Percentiles rank a stretch among this genome's conserved stretches.
Conservation (phyloP, 2,888 invertebrate species). For the Bursaphelenchus okinawaensis region DNA sequence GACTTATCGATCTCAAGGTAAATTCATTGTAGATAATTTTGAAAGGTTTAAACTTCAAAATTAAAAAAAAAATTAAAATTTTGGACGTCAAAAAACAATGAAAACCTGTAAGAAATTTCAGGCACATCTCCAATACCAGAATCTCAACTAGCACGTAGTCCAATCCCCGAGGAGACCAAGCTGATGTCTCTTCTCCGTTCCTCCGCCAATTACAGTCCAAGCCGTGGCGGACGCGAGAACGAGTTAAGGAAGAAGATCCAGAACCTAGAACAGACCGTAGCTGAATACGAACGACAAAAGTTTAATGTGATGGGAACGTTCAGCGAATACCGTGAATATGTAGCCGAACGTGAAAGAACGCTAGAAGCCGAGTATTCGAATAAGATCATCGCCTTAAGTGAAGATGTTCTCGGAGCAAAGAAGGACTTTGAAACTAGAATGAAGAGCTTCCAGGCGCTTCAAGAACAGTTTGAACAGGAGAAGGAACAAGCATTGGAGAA, state of each 20-base stretch:
- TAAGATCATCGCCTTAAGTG: slow-evolving; percentile 60
- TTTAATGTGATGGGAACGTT: slow-evolving; percentile 58
- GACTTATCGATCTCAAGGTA: not conserved
- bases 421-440: slow-evolving; percentile 60
- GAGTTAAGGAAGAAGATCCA: slow-evolving; percentile 56
- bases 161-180: slow-evolving; percentile 26
- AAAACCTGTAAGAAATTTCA: slow-evolving; percentile 25
- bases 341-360: slow-evolving; percentile 56
- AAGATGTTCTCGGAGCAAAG: slow-evolving; percentile 59
- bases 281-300: slow-evolving; percentile 57
- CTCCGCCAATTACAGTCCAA: slow-evolving; percentile 33
- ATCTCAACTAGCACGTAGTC: slow-evolving; percentile 14
- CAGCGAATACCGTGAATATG: slow-evolving; percentile 55
- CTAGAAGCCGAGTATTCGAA: slow-evolving; percentile 57
- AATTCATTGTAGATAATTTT: not conserved
- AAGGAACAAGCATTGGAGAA: slow-evolving; percentile 57
- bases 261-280: slow-evolving; percentile 56
- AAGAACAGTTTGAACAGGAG: slow-evolving; percentile 57
- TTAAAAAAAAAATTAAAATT: too few species aligned
- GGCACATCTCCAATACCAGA: slow-evolving; percentile 27
- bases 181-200: slow-evolving; percentile 34
- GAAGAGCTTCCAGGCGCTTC: slow-evolving; percentile 60
- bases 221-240: slow-evolving; percentile 39
- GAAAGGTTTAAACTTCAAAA: too few species aligned
- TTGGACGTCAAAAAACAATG: slow-evolving; percentile 11